Percentiles rank a stretch among this genome's conserved stretches.
phyloP scores from a whole-genome alignment of 1,140 invertebrate species.

The Mizuhopecten yessoensis region DNA sequence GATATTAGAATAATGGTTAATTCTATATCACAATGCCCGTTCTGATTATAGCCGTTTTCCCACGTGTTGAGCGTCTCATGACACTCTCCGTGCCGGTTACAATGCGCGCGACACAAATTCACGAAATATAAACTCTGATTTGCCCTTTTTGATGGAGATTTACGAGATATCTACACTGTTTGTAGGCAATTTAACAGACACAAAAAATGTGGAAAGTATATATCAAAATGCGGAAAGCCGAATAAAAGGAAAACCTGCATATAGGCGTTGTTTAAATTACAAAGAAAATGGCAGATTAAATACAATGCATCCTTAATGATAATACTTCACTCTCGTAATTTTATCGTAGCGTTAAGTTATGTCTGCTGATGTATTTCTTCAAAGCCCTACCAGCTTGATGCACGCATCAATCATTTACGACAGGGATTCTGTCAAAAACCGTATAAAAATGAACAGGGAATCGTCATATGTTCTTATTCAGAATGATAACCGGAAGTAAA shows the following conservation, averaged over 20 bases:
- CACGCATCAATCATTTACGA: too few species aligned
- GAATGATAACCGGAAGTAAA: not conserved
- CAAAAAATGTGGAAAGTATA: not conserved
- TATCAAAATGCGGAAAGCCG: not conserved
- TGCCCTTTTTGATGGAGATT: not conserved
- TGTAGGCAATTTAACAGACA: not conserved
- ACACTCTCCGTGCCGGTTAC: too few species aligned
- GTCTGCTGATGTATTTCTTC: not conserved
- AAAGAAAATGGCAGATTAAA: not conserved
- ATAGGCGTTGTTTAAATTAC: not conserved
- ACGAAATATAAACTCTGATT: not conserved
- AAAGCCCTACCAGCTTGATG: not conserved
- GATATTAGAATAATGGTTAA: too few species aligned
- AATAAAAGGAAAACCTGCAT: not conserved
- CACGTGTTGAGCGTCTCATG: too few species aligned
- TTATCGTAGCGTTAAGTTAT: slow-evolving; percentile 15
- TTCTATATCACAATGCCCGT: too few species aligned
- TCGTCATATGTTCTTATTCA: too few species aligned
- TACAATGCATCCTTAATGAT: not conserved
- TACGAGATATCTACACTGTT: not conserved
- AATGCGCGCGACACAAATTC: not conserved
- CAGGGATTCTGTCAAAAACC: too few species aligned
- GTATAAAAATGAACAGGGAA: too few species aligned
- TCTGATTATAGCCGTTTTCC: too few species aligned
- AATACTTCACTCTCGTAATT: not conserved